These are phyloP conservation scores for Tiphia femorata DNA, from an alignment of 2,888 invertebrate genomes.

Conservation along the genomic window DNA sequence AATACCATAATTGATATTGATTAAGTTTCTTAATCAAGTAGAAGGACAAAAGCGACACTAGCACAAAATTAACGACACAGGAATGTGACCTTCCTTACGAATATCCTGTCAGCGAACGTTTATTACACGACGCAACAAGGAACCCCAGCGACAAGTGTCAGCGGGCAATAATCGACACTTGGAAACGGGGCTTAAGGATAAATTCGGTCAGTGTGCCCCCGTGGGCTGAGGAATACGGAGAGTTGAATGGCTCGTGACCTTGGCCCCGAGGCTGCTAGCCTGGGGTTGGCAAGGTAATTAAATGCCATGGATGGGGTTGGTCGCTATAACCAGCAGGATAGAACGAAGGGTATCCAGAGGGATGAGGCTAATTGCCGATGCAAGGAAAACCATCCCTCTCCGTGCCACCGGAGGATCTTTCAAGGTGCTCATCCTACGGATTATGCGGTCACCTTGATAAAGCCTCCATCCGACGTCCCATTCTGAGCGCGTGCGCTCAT, in stretches of 20 bases:
- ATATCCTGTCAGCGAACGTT: too few relatives aligned
- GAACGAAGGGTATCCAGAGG: constrained; percentile 59
- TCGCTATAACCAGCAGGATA: constrained; percentile 60
- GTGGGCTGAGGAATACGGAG: constrained; percentile 55
- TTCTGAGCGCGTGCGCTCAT: too few relatives aligned
- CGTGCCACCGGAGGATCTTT: constrained; percentile 50
- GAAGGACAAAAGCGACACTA: too few relatives aligned
- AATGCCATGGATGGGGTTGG: constrained; percentile 66
- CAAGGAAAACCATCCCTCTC: constrained; percentile 57
- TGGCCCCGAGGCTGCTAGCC: constrained; percentile 63
- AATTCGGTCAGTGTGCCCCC: constrained; percentile 67
- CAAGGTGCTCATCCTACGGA: constrained; percentile 61
- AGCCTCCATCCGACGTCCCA: not conserved
- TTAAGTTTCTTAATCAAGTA: too few relatives aligned
- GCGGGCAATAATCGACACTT: constrained; percentile 42
- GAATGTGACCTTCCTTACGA: too few relatives aligned
- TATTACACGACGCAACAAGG: too few relatives aligned
- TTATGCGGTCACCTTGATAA: constrained; percentile 38
- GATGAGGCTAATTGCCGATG: constrained; percentile 67
- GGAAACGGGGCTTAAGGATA: constrained; percentile 49
- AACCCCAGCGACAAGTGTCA: too few relatives aligned
- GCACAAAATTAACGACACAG: too few relatives aligned
- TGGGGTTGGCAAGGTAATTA: constrained; percentile 67
- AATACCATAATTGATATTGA: too few relatives aligned
- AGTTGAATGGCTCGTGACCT: constrained; percentile 67